These are phyloP conservation scores for Heliconius melpomene DNA, from an alignment of 1,140 invertebrate genomes.

Conservation along the genomic window DNA sequence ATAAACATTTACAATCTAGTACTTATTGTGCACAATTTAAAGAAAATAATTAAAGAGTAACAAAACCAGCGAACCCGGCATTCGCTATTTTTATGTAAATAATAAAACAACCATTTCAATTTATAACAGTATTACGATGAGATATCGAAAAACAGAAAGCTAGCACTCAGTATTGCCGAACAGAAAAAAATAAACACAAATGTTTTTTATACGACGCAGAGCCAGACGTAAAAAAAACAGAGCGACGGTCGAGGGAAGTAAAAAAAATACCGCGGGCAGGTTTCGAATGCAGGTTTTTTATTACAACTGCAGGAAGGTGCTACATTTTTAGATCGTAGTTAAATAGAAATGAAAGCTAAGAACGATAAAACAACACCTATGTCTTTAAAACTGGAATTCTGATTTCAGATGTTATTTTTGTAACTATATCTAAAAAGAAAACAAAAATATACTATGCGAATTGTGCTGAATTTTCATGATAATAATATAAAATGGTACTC, in stretches of 20 bases:
- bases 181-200: constrained; percentile 63
- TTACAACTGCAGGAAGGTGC: constrained; percentile 51
- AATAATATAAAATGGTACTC: constrained; percentile 49
- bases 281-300: constrained; percentile 75
- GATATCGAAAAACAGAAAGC: constrained; percentile 42
- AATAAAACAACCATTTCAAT: constrained; percentile 22
- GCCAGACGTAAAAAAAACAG: constrained; percentile 79
- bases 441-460: constrained; percentile 70
- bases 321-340: constrained; percentile 32
- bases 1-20: not conserved
- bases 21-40: not conserved
- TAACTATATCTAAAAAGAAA: constrained; percentile 71
- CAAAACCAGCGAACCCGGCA: constrained; percentile 12
- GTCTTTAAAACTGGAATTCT: constrained; percentile 38
- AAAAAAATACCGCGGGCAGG: constrained; percentile 78
- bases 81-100: constrained; percentile 24
- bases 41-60: not conserved
- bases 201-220: constrained; percentile 71
- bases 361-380: constrained; percentile 24
- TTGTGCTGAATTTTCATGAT: constrained; percentile 47
- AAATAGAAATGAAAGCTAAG: constrained; percentile 16
- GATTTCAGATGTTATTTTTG: constrained; percentile 64
- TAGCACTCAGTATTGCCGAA: constrained; percentile 56
- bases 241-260: constrained; percentile 60
- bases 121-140: constrained; percentile 31